Evolutionary conservation across 2,888 invertebrate genomes (phyloP), one percentile per base, ranked within the genome.

Genomic region (Ptychoptera albimana): DNA sequence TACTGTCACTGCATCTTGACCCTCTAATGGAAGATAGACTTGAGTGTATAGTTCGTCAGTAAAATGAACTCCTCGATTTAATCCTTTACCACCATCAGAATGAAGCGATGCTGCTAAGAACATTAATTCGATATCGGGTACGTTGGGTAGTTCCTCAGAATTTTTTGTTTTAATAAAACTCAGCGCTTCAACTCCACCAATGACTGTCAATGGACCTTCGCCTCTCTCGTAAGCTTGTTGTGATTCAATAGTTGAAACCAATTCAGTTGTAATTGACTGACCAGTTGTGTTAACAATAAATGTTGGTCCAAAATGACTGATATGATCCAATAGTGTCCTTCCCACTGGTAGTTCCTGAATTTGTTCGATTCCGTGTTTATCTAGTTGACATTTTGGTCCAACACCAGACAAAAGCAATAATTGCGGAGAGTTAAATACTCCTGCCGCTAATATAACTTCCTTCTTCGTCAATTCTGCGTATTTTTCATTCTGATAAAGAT

Each of bases 391-490:
- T 46, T 55, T 63, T 0, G 74, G 74, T 2, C 75, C 75, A 11
- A 76, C 57, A 0, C 89, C 89, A 7, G 88, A 88, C 6, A 94
- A 61, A 85, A 93, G 86, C 8, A 94, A 70, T 2, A 94, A 59
- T 60, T 94, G 92, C 0, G 93, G 89, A 0, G 88, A 83, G 54
- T 85, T 86, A 50, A 94, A 80, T 2, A 89, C 75, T 0, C 93
- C 93, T 2, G 86, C 87, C 11, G 84, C 80, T 12, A 93, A 55
- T 44, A 93, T 82, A 0, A 94, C 79, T 66, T 89, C 89, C 58
- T 80, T 84, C 2, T 71, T 71, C 0, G 81, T 84, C 39, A 59
- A 63, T 1, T 75, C 75, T 10, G 63, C 66, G 48, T 64, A 63
- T 29, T 57, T 57, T 9, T 63, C 51, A 14, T 67, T 67, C 12